Evolutionary conservation across 2,888 invertebrate genomes (phyloP).

Genomic region (Matsumyia berberina): DNA sequence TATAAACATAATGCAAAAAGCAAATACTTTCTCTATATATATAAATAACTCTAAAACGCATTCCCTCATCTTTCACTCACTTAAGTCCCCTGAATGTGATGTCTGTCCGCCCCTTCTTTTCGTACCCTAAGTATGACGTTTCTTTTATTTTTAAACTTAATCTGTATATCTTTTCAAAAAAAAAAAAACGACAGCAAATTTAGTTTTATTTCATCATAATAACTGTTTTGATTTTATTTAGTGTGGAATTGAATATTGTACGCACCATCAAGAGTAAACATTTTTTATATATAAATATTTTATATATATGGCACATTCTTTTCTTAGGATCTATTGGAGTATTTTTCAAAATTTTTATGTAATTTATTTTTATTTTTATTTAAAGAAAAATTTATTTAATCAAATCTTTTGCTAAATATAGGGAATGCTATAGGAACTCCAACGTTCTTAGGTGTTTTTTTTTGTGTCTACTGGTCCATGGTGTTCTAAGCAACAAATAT

Average conservation of each 20-base stretch:
- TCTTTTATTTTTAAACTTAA: constrained; percentile 40
- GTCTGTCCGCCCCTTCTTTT: constrained; percentile 66
- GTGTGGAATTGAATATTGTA: constrained; percentile 70
- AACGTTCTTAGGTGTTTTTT: too few species aligned
- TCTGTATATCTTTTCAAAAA: constrained; percentile 46
- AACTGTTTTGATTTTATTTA: constrained; percentile 39
- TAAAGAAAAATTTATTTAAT: constrained; percentile 25
- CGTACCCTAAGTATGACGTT: constrained; percentile 64
- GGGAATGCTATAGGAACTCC: not conserved
- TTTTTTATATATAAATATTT: constrained; percentile 31
- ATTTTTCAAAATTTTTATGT: constrained; percentile 64
- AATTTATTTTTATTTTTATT: constrained; percentile 44
- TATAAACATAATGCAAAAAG: constrained; percentile 29
- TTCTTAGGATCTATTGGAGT: constrained; percentile 61
- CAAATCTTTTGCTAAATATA: constrained; percentile 28
- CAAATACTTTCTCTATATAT: constrained; percentile 26
- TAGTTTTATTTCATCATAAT: constrained; percentile 22
- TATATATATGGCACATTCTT: constrained; percentile 64
- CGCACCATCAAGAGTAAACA: constrained; percentile 56
- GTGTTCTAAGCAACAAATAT: too few species aligned
- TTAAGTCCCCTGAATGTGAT: constrained; percentile 70
- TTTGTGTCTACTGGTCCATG: too few species aligned
- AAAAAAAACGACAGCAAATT: constrained; percentile 30
- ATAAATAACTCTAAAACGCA: constrained; percentile 39
- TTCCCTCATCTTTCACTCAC: constrained; percentile 65